A percentile compares a stretch with the other conserved stretches of the same genome.
Conservation (phyloP, 2,888 invertebrate species). For the Itoplectis maculator region DNA sequence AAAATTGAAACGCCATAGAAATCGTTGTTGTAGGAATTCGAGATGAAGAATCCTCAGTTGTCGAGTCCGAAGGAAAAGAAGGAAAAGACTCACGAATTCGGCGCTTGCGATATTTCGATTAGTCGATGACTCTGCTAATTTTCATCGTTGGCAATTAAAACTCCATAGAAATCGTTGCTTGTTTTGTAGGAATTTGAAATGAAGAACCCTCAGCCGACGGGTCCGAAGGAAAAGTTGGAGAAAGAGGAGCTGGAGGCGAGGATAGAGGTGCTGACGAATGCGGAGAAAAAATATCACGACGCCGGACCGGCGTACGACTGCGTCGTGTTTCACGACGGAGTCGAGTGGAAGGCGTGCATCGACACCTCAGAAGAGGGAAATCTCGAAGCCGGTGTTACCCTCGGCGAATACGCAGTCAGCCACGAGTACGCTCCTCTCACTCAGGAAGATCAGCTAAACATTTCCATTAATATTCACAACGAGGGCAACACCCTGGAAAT, state of each 20-base stretch:
- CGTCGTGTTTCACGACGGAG: slow-evolving; percentile 96
- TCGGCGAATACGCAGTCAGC: slow-evolving; percentile 93
- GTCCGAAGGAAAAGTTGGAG: slow-evolving; percentile 90
- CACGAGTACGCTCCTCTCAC: slow-evolving; percentile 92
- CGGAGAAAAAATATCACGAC: slow-evolving; percentile 95
- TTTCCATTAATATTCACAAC: slow-evolving; percentile 96
- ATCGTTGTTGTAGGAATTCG: too few relatives aligned
- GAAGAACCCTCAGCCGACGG: slow-evolving; percentile 86
- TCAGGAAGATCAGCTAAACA: slow-evolving; percentile 92
- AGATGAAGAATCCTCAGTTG: too few relatives aligned
- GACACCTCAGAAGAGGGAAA: slow-evolving; percentile 94
- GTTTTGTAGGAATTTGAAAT: slow-evolving; percentile 88
- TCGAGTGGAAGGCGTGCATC: slow-evolving; percentile 94
- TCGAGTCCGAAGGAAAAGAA: too few relatives aligned
- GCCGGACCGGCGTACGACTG: slow-evolving; percentile 97
- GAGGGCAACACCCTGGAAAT: slow-evolving; percentile 96
- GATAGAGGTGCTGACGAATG: slow-evolving; percentile 91
- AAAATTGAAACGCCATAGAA: too few relatives aligned
- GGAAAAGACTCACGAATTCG: slow-evolving; percentile 27
- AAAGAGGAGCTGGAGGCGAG: slow-evolving; percentile 96
- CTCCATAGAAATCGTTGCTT: too few relatives aligned
- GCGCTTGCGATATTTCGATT: slow-evolving; percentile 20
- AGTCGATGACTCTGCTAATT: not conserved
- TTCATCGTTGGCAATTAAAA: not conserved
- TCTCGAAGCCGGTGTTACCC: slow-evolving; percentile 89